Conservation (phyloP, 2,888 invertebrate species). For the Latheticus oryzae region DNA sequence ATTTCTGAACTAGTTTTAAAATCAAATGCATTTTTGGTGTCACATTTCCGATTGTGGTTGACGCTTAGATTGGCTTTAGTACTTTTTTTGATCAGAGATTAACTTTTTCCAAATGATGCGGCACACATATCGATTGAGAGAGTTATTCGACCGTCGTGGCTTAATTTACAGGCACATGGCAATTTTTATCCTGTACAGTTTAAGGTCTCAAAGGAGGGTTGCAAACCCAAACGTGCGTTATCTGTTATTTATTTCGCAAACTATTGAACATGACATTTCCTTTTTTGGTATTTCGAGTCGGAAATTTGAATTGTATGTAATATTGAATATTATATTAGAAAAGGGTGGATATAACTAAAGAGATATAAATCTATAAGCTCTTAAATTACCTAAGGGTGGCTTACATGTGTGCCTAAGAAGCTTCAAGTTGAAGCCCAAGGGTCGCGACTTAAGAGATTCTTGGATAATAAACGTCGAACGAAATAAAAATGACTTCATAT, state of each 20-base stretch:
- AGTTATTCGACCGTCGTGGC: conserved; percentile 17
- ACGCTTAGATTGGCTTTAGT: too few relatives aligned
- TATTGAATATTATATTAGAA: conserved; percentile 31
- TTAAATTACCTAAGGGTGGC: conserved; percentile 30
- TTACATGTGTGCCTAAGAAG: conserved; percentile 37
- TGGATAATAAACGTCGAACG: conserved; percentile 43
- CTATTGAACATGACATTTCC: conserved; percentile 25
- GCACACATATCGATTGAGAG: conserved; percentile 10
- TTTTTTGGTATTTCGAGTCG: conserved; percentile 12
- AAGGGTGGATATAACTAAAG: conserved; percentile 15
- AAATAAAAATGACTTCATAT: conserved; percentile 44
- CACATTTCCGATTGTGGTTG: too few relatives aligned
- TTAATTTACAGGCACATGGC: conserved; percentile 18
- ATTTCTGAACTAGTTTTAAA: too few relatives aligned
- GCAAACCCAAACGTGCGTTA: conserved; percentile 18
- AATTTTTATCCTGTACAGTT: conserved; percentile 15
- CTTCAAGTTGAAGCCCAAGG: conserved; percentile 35
- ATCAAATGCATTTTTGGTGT: too few relatives aligned
- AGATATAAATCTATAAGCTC: conserved; percentile 30
- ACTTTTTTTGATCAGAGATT: too few relatives aligned
- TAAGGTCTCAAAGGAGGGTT: conserved; percentile 12
- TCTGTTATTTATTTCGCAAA: conserved; percentile 29
- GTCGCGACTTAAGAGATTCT: conserved; percentile 37
- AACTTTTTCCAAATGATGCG: conserved; percentile 7
- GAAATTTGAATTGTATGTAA: conserved; percentile 17